phyloP scores from a whole-genome alignment of 2,113 vertebrate species.

The Salvelinus alpinus region DNA sequence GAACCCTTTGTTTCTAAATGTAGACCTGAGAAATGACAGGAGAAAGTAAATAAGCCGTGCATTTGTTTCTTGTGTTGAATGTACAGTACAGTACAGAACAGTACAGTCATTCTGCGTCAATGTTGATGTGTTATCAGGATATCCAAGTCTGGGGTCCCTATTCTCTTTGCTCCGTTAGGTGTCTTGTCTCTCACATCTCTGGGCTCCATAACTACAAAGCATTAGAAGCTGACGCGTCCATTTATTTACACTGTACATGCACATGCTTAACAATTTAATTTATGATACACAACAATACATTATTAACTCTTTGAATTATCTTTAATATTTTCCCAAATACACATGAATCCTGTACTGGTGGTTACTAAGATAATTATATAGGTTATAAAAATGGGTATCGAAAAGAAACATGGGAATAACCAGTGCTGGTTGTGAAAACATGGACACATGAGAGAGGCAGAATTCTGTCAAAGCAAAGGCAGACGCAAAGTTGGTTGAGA shows the following conservation, averaged over 20 bases:
- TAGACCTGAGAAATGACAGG: neutral
- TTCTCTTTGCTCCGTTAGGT: neutral
- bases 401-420: too few relatives aligned
- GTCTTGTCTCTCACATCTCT: neutral
- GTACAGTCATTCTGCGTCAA: neutral
- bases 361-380: too few relatives aligned
- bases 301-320: too few relatives aligned
- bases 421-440: neutral
- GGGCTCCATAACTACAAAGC: neutral
- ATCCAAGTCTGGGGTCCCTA: neutral
- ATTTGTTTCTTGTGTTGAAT: neutral
- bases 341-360: too few relatives aligned
- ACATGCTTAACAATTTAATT: too few relatives aligned
- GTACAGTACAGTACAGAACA: too few relatives aligned
- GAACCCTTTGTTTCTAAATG: neutral
- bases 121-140: neutral
- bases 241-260: neutral
- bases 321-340: too few relatives aligned
- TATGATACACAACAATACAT: too few relatives aligned
- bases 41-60: neutral
- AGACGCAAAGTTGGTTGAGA: constrained; percentile 12
- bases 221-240: neutral
- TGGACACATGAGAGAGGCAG: constrained; percentile 4
- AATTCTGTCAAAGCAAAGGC: constrained; percentile 25
- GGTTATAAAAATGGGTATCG: too few relatives aligned